phyloP scores from a whole-genome alignment of 2,888 invertebrate species.

The Pseudococcus jackbeardsleyi region DNA sequence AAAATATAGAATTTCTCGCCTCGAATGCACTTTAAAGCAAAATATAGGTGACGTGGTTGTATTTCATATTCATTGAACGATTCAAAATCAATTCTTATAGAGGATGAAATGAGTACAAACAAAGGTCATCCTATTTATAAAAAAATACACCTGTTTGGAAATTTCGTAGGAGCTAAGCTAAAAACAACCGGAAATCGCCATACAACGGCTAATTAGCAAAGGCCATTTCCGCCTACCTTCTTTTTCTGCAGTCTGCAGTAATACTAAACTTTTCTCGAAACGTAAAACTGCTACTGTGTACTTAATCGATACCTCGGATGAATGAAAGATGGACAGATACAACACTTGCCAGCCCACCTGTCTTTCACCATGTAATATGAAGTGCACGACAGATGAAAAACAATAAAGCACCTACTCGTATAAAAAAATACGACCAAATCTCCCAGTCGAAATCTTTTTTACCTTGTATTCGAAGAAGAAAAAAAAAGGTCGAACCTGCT shows the following conservation, averaged over 20 bases:
- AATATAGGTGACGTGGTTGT: slow-evolving; percentile 18
- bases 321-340: slow-evolving; percentile 13
- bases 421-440: slow-evolving; percentile 20
- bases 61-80: background rate
- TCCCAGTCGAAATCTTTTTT: slow-evolving; percentile 33
- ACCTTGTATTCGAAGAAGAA: background rate
- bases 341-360: slow-evolving; percentile 40
- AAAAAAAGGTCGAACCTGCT: slow-evolving; percentile 53
- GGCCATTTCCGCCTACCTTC: background rate
- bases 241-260: background rate
- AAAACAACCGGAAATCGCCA: slow-evolving; percentile 11
- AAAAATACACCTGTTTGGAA: slow-evolving; percentile 19
- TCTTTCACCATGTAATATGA: slow-evolving; percentile 34
- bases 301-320: background rate
- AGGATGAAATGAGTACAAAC: background rate
- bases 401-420: slow-evolving; percentile 36
- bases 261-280: slow-evolving; percentile 9
- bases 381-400: slow-evolving; percentile 31
- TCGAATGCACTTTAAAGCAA: background rate
- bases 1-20: slow-evolving; percentile 8
- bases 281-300: slow-evolving; percentile 36
- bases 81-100: background rate
- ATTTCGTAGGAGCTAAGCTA: background rate
- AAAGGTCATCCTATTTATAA: background rate
- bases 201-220: slow-evolving; percentile 9